A percentile compares a stretch with the other conserved stretches of the same genome.
These are phyloP conservation scores for Ceyx margarethae DNA, from an alignment of 2,113 vertebrate species.

Conservation along the genomic window DNA sequence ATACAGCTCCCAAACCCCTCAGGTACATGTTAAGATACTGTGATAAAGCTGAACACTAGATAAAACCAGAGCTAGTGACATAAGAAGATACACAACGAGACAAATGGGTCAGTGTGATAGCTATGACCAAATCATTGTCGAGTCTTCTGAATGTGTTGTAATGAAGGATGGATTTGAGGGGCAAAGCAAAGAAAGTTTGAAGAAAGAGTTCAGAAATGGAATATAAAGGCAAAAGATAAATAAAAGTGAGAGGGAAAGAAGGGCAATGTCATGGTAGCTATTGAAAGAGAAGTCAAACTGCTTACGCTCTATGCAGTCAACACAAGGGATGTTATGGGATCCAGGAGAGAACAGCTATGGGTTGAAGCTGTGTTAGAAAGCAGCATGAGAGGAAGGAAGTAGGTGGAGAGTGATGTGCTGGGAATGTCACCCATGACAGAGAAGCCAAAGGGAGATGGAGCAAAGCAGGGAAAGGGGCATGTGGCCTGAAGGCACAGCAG, in stretches of 20 bases:
- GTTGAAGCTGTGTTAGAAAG: neutral
- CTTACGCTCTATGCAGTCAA: neutral
- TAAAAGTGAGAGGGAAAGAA: neutral
- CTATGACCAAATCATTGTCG: neutral
- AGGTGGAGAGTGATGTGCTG: neutral
- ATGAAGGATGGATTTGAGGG: neutral
- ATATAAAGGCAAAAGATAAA: neutral
- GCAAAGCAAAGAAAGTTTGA: neutral
- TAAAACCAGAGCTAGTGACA: neutral
- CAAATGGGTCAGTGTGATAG: neutral
- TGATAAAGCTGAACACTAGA: neutral
- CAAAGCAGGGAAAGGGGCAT: neutral
- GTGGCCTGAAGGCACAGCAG: neutral
- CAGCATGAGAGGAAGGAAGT: neutral
- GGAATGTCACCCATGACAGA: neutral
- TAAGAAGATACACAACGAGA: neutral
- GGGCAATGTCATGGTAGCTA: accelerated
- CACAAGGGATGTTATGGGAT: neutral
- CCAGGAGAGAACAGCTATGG: neutral
- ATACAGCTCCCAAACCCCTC: neutral
- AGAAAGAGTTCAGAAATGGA: neutral
- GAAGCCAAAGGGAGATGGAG: neutral
- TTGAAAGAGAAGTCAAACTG: neutral
- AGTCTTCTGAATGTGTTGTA: neutral
- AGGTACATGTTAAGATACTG: neutral